Conservation (phyloP, 2,797 vertebrate genomes). For the Diplodus sargus region DNA sequence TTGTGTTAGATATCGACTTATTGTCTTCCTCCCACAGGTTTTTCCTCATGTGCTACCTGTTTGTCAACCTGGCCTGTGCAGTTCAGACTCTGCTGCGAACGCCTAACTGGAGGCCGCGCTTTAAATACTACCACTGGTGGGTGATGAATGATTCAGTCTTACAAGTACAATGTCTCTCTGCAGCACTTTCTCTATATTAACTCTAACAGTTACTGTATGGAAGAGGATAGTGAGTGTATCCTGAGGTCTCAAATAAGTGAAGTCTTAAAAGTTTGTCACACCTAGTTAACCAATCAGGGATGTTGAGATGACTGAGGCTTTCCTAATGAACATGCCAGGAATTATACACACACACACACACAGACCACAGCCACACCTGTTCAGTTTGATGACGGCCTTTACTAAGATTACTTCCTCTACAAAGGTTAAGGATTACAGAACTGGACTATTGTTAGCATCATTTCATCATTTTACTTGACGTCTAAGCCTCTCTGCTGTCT, state of each 20-base stretch:
- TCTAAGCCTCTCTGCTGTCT: constrained; percentile 31
- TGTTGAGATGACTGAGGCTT: background rate
- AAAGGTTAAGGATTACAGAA: constrained; percentile 21
- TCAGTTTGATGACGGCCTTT: constrained; percentile 18
- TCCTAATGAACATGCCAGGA: background rate
- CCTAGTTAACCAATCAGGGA: background rate
- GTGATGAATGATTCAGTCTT: constrained; percentile 21
- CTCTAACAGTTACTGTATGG: too few relatives aligned
- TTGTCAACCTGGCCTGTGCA: constrained; percentile 96
- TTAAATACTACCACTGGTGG: constrained; percentile 95
- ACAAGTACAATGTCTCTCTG: background rate
- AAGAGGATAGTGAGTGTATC: too few relatives aligned
- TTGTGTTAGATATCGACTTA: background rate
- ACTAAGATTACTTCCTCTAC: constrained; percentile 40
- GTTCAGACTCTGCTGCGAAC: constrained; percentile 94
- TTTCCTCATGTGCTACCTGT: constrained; percentile 98
- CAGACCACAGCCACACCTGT: background rate
- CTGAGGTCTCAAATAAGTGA: background rate
- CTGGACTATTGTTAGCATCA: constrained; percentile 26
- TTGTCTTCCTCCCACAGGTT: constrained; percentile 85
- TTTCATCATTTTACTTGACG: constrained; percentile 20
- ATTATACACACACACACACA: background rate
- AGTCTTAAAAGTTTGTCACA: background rate
- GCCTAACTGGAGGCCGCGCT: constrained; percentile 97
- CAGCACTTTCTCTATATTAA: background rate